Percentiles rank a stretch among this genome's conserved stretches.
Conservation (phyloP, 2,888 invertebrate genomes). For the Rhingia rostrata region DNA sequence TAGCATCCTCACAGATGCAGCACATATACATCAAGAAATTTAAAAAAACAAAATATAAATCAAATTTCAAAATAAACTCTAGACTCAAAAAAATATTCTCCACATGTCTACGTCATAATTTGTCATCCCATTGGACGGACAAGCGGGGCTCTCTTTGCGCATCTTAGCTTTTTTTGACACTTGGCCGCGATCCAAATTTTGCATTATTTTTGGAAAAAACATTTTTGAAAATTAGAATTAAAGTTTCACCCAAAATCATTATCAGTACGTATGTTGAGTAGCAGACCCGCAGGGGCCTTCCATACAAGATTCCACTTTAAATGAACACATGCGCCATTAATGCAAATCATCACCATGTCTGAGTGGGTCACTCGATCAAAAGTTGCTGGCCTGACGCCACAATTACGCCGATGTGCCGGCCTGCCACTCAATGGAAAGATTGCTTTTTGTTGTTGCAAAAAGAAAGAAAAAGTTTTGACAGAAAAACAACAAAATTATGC, state of each 20-base stretch:
- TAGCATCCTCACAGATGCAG: neutral
- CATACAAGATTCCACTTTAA: slow-evolving; percentile 24
- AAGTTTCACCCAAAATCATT: slow-evolving; percentile 28
- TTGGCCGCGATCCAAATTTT: slow-evolving; percentile 37
- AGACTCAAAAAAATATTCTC: slow-evolving; percentile 19
- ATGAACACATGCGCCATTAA: slow-evolving; percentile 29
- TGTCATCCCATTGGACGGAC: slow-evolving; percentile 35
- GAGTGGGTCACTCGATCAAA: slow-evolving; percentile 58
- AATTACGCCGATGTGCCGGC: slow-evolving; percentile 37
- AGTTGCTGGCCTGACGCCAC: slow-evolving; percentile 45
- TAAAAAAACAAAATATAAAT: slow-evolving; percentile 15
- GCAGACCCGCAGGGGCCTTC: slow-evolving; percentile 28
- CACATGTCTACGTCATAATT: slow-evolving; percentile 29
- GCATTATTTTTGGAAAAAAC: slow-evolving; percentile 20
- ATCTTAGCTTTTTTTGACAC: slow-evolving; percentile 6
- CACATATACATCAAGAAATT: neutral
- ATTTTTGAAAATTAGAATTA: slow-evolving; percentile 8
- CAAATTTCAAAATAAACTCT: slow-evolving; percentile 20
- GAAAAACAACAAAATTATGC: neutral
- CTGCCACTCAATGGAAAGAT: slow-evolving; percentile 10
- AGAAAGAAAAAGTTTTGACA: slow-evolving; percentile 1
- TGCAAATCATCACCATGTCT: slow-evolving; percentile 47
- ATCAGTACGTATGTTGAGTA: slow-evolving; percentile 33
- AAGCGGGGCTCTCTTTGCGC: neutral
- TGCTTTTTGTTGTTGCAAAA: neutral